Percentiles rank a stretch among this genome's conserved stretches.
Evolutionary conservation across 2,113 vertebrate genomes (phyloP).

Genomic region (Strigops habroptila): DNA sequence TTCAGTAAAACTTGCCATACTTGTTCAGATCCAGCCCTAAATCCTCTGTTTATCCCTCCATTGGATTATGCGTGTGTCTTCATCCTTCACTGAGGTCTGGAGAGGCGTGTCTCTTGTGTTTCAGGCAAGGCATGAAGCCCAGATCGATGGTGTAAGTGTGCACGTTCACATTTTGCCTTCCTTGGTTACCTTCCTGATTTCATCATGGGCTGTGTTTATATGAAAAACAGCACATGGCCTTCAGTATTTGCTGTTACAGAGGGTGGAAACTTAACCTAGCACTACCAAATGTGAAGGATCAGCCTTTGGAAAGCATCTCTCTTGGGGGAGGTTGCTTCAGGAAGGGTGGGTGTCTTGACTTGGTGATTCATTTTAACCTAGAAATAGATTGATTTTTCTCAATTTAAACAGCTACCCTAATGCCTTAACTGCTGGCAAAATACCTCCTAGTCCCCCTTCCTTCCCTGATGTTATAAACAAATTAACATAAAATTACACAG

Average conservation of each 20-base stretch:
- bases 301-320: not conserved
- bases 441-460: not conserved
- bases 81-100: not conserved
- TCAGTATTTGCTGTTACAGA: not conserved
- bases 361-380: not conserved
- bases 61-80: not conserved
- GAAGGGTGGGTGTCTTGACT: not conserved
- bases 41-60: not conserved
- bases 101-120: not conserved
- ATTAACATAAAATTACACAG: not conserved
- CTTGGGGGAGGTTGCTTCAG: not conserved
- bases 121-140: not conserved
- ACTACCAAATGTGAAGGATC: not conserved
- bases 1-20: not conserved
- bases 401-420: not conserved
- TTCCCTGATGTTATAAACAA: not conserved
- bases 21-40: not conserved
- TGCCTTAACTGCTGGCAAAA: not conserved
- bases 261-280: not conserved
- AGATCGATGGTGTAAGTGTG: not conserved
- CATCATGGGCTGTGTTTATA: not conserved
- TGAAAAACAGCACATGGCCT: not conserved
- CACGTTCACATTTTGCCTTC: not conserved
- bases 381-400: not conserved
- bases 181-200: not conserved